phyloP scores from a whole-genome alignment of 2,888 invertebrate species.

The Cheilosia scutellata region DNA sequence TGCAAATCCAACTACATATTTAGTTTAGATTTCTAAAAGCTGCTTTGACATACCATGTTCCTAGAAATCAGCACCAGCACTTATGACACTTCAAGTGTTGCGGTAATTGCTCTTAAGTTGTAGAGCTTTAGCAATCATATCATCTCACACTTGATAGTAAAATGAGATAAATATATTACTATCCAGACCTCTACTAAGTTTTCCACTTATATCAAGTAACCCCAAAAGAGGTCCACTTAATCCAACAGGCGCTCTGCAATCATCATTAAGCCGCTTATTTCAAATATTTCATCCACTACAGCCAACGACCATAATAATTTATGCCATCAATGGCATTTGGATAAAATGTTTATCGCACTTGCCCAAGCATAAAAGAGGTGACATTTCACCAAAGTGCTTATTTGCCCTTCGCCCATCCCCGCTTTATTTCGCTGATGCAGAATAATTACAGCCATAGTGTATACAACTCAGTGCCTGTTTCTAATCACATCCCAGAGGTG shows the following conservation, averaged over 20 bases:
- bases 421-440: no score
- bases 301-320: not conserved
- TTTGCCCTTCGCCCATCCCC: not conserved
- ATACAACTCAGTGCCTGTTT: conserved; percentile 4
- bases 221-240: not conserved
- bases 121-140: not conserved
- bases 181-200: not conserved
- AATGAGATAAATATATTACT: not conserved
- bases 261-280: conserved; percentile 8
- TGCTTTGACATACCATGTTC: no score
- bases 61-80: not conserved
- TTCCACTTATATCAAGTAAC: no score
- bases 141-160: not conserved
- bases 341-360: not conserved
- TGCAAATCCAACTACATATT: no score
- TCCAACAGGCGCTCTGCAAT: not conserved
- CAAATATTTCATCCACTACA: not conserved
- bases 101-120: no score
- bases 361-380: not conserved
- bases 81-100: not conserved
- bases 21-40: no score
- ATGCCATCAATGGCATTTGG: conserved; percentile 1
- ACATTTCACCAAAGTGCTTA: not conserved
- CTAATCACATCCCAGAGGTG: conserved; percentile 3
- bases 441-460: not conserved